phyloP scores from a whole-genome alignment of 2,888 invertebrate genomes.

The Spilosoma lubricipeda region DNA sequence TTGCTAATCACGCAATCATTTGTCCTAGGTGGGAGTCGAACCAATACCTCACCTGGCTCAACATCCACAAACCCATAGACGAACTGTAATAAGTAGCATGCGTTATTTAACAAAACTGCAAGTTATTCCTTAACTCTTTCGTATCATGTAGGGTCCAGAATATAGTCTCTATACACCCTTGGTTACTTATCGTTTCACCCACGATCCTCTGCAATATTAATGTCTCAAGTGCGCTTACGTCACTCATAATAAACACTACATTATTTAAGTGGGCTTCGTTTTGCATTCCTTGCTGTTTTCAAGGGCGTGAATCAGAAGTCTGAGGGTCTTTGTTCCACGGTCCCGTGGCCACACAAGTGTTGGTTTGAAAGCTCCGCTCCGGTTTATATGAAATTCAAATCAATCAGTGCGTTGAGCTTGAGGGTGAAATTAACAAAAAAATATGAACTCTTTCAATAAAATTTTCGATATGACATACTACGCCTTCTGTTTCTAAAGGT shows the following conservation, averaged over 20 bases:
- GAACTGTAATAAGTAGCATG: background rate
- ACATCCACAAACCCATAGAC: too few species aligned
- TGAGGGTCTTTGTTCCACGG: constrained; percentile 56
- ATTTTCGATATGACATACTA: background rate
- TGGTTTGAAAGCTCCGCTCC: constrained; percentile 42
- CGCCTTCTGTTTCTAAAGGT: background rate
- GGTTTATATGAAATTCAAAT: constrained; percentile 61
- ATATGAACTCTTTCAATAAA: background rate
- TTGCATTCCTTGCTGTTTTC: constrained; percentile 51
- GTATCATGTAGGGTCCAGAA: background rate
- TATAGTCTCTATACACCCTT: background rate
- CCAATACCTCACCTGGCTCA: too few species aligned
- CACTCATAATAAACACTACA: constrained; percentile 30
- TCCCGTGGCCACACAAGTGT: constrained; percentile 49
- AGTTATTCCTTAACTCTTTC: background rate
- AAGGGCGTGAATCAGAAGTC: constrained; percentile 49
- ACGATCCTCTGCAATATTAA: constrained; percentile 9
- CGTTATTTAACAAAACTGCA: background rate
- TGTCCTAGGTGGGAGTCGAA: too few species aligned
- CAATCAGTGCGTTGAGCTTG: constrained; percentile 11
- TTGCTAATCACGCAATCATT: too few species aligned
- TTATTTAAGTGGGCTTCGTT: constrained; percentile 35
- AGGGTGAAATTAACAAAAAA: background rate
- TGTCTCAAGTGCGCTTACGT: constrained; percentile 27
- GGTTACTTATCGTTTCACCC: constrained; percentile 8